phyloP scores from a whole-genome alignment of 2,888 invertebrate genomes.

The Timandra comae region DNA sequence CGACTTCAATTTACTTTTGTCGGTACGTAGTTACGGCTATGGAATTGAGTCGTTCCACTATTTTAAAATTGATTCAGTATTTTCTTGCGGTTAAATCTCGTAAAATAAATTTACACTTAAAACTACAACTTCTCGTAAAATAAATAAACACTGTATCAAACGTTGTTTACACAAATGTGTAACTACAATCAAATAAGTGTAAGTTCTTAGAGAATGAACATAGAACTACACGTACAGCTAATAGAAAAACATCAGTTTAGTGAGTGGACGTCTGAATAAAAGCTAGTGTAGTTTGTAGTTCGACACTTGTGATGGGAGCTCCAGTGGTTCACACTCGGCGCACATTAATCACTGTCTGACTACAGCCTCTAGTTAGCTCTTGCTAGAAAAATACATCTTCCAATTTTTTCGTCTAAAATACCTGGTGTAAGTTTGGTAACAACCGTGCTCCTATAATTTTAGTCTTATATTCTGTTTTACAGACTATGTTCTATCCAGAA shows the following conservation, averaged over 20 bases:
- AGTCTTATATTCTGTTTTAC: no score
- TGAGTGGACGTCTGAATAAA: constrained; percentile 3
- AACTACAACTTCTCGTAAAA: no score
- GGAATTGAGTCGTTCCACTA: constrained; percentile 16
- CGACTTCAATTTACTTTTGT: constrained; percentile 19
- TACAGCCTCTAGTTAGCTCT: constrained; percentile 14
- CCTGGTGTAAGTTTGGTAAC: constrained; percentile 6
- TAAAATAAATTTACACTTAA: no score
- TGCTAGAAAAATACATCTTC: constrained; percentile 12
- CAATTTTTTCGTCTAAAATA: constrained; percentile 16
- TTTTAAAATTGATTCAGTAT: constrained; percentile 7
- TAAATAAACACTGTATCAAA: no score
- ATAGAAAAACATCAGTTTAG: no score
- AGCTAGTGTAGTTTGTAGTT: constrained; percentile 5
- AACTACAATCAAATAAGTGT: no score
- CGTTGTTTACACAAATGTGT: no score
- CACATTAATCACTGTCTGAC: constrained; percentile 39
- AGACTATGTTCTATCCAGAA: no score
- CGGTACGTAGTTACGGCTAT: constrained; percentile 10
- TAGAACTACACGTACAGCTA: no score
- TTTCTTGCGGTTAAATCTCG: no score
- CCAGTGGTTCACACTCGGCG: constrained; percentile 18
- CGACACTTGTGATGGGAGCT: constrained; percentile 15
- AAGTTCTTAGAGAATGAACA: no score
- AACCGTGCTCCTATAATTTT: no score